phyloP scores from a whole-genome alignment of 2,797 vertebrate genomes.

The Jordanella pulchra region DNA sequence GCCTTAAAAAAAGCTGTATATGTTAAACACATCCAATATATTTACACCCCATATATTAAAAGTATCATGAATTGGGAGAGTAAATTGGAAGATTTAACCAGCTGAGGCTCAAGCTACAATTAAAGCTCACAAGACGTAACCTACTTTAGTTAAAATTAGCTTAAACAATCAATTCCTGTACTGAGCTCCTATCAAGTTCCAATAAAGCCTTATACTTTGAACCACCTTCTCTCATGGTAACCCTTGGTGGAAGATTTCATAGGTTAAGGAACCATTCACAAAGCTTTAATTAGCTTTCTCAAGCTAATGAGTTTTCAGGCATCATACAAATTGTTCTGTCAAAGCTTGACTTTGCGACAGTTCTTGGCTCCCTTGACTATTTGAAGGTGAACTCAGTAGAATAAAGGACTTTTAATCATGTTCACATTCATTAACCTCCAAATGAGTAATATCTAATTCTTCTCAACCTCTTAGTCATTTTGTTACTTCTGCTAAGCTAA shows the following conservation, averaged over 20 bases:
- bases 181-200: conserved; percentile 65
- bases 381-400: conserved; percentile 60
- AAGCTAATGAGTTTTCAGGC: conserved; percentile 71
- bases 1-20: background rate
- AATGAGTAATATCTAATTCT: conserved; percentile 67
- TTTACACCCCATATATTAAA: background rate
- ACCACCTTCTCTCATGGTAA: conserved; percentile 56
- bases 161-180: conserved; percentile 63
- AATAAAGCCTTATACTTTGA: conserved; percentile 70
- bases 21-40: background rate
- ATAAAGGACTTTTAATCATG: conserved; percentile 68
- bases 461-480: conserved; percentile 45
- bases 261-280: conserved; percentile 77
- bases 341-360: conserved; percentile 71
- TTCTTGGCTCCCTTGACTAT: conserved; percentile 60
- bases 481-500: conserved; percentile 26
- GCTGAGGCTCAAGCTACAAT: conserved; percentile 34
- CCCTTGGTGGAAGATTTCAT: conserved; percentile 63
- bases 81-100: conserved; percentile 4
- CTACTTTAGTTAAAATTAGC: conserved; percentile 39
- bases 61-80: background rate
- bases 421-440: conserved; percentile 69
- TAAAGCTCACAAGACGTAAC: conserved; percentile 26
- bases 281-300: conserved; percentile 75
- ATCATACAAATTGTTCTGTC: conserved; percentile 77